A percentile compares a stretch with the other conserved stretches of the same genome.
Conservation (phyloP, 2,888 invertebrate genomes). For the Pyrrhia umbra region DNA sequence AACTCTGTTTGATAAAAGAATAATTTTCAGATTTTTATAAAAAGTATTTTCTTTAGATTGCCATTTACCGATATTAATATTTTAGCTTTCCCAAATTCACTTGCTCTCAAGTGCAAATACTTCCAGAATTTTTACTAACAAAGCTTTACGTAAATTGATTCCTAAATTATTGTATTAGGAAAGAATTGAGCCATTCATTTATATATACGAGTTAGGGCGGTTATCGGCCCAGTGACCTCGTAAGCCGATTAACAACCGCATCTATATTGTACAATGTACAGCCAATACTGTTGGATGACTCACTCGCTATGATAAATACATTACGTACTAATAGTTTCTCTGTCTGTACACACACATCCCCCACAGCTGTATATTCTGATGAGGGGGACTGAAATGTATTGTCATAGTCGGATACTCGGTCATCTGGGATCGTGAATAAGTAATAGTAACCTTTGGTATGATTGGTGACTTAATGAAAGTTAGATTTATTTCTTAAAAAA, state of each 20-base stretch:
- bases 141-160: background rate
- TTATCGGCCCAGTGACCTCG: conserved; percentile 57
- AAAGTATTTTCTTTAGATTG: no score
- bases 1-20: no score
- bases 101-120: no score
- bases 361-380: conserved; percentile 17
- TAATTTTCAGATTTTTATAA: no score
- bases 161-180: conserved; percentile 24
- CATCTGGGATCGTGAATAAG: conserved; percentile 2
- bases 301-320: conserved; percentile 54
- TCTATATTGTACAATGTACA: conserved; percentile 37
- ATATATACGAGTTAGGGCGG: conserved; percentile 39
- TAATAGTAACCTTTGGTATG: conserved; percentile 3
- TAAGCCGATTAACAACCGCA: conserved; percentile 45
- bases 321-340: conserved; percentile 40
- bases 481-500: no score
- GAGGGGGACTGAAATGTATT: conserved; percentile 18
- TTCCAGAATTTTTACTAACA: no score
- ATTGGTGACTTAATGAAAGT: no score
- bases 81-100: background rate
- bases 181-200: conserved; percentile 30
- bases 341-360: conserved; percentile 25
- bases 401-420: conserved; percentile 10
- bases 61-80: background rate
- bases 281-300: conserved; percentile 46